Evolutionary conservation across 2,797 vertebrate genomes (phyloP), one percentile per base, ranked within the genome.

Genomic region (Emydoidea blandingii): DNA sequence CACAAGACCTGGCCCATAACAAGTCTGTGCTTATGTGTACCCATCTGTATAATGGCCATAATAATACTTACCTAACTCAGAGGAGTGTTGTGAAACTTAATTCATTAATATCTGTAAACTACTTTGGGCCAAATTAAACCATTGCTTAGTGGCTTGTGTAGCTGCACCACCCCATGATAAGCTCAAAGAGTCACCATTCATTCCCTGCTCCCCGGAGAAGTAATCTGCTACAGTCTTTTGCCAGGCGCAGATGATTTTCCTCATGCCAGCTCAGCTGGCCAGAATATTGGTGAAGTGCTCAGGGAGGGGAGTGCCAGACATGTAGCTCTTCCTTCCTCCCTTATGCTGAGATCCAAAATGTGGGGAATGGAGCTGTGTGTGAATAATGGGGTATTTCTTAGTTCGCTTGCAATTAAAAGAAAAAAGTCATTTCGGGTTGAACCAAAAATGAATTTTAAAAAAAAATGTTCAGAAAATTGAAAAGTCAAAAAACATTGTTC

Each of bases 301-400:
- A 19, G 34, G 34, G 31, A 62, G 83, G 74, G 2, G 15, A 80
- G 37, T 76, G 12, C 44, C 74, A 29, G 53, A 37, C 10, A 18
- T 52, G 54, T 53, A 81, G 80, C 14, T 57, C 80, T 9, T 44
- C 80, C 53, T 81, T 16, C 41, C 53, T 72, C 11, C 27, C 85
- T 62, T 1, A 15, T 3, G 2, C 23, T 0, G 0, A 21, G 27
- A 86, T 9, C 12, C 52, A 81, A 27, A 6, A 12, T 57, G 25
- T 27, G 14, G 5, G 4, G 57, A 31, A 31, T 59, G 29, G 57
- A 57, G 56, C 25, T 57, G 56, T 27, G 56, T 27, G 10, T 11
- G 54, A 59, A 59, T 31, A 59, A 59, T 31, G 57, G 12, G 57
- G 29, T 59, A 29, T 14, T 59, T 59, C 53, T 29, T 29, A 59